Conservation (phyloP, 2,888 invertebrate species). For the Daptonema setosum region DNA sequence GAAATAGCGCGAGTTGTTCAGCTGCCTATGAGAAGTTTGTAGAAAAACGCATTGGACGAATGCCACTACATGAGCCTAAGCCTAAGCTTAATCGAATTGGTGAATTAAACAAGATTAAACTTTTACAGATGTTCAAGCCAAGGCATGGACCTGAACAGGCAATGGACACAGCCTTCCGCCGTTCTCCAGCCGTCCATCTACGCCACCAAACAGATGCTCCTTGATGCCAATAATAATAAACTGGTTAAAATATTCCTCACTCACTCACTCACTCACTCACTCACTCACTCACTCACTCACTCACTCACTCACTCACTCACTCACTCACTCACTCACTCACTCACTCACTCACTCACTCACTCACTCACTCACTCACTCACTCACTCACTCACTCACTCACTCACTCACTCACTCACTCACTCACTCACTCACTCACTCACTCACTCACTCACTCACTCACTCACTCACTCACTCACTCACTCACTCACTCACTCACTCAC, state of each 20-base stretch:
- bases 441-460: conserved; percentile 18
- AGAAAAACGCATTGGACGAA: no score
- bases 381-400: conserved; percentile 18
- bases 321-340: conserved; percentile 18
- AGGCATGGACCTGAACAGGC: conserved; percentile 77
- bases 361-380: conserved; percentile 18
- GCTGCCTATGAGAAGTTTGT: no score
- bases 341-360: conserved; percentile 18
- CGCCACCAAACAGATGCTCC: conserved; percentile 54
- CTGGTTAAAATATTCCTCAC: no score
- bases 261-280: no score
- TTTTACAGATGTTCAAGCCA: conserved; percentile 48
- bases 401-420: conserved; percentile 18
- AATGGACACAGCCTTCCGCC: conserved; percentile 67
- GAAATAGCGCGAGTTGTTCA: no score
- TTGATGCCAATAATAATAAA: conserved; percentile 54
- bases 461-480: conserved; percentile 21
- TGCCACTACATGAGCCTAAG: no score
- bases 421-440: conserved; percentile 18
- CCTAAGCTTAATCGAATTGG: no score
- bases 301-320: conserved; percentile 18
- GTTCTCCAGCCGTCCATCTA: conserved; percentile 76
- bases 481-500: background rate
- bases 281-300: conserved; percentile 18
- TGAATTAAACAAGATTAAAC: background rate